A percentile compares a stretch with the other conserved stretches of the same genome.
These are phyloP conservation scores for Ammodytes dubius DNA, from an alignment of 2,113 vertebrate species.

Conservation along the genomic window DNA sequence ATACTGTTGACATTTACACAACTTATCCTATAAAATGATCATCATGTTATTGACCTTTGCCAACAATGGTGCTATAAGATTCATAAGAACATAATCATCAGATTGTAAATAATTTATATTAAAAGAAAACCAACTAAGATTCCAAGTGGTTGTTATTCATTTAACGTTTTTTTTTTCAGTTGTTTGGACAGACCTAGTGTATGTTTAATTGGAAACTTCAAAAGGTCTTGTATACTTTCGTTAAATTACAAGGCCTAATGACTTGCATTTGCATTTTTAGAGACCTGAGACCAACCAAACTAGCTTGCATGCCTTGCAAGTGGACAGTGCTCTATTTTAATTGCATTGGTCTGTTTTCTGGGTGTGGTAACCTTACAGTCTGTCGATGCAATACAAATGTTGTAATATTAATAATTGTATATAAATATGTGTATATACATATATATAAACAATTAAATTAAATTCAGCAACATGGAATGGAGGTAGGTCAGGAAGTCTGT, in stretches of 20 bases:
- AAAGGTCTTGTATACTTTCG: neutral
- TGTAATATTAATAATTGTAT: no score
- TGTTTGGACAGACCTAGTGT: neutral
- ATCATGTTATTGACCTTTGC: no score
- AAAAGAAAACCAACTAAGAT: neutral
- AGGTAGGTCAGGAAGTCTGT: neutral
- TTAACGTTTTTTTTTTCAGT: neutral
- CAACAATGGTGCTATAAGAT: no score
- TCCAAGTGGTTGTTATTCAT: no score
- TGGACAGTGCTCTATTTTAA: neutral
- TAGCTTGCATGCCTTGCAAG: neutral
- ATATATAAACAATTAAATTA: no score
- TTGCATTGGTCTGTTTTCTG: neutral
- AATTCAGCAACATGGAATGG: no score
- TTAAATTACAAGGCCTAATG: neutral
- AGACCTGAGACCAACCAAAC: neutral
- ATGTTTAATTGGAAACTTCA: neutral
- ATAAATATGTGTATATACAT: no score
- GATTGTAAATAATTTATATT: neutral
- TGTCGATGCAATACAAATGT: no score
- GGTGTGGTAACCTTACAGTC: no score
- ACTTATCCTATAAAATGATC: no score
- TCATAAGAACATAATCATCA: neutral
- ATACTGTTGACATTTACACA: no score
- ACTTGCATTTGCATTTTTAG: neutral